A percentile compares a stretch with the other conserved stretches of the same genome.
These are phyloP conservation scores for Apodemia mormo DNA, from an alignment of 2,888 invertebrate species.

Conservation along the genomic window DNA sequence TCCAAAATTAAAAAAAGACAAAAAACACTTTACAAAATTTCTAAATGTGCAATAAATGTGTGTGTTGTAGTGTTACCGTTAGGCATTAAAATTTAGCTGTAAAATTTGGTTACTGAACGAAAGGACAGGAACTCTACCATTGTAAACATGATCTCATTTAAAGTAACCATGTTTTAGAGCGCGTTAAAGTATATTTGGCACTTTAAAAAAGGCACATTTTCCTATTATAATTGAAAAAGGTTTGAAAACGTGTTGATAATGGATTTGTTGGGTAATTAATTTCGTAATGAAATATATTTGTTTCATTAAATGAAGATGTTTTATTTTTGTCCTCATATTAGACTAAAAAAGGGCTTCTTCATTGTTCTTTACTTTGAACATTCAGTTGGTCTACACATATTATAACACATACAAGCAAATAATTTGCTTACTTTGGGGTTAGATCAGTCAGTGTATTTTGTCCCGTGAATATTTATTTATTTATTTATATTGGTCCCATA, in stretches of 20 bases:
- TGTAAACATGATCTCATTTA: slow-evolving; percentile 35
- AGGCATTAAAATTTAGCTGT: slow-evolving; percentile 73
- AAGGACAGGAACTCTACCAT: slow-evolving; percentile 36
- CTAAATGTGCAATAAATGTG: slow-evolving; percentile 83
- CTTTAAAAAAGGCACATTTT: slow-evolving; percentile 80
- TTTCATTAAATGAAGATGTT: slow-evolving; percentile 70
- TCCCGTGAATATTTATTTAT: too few species aligned
- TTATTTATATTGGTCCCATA: too few species aligned
- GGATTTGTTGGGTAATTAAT: slow-evolving; percentile 83
- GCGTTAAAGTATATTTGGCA: slow-evolving; percentile 78
- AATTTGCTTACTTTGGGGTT: too few species aligned
- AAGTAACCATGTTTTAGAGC: slow-evolving; percentile 40
- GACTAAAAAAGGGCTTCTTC: too few species aligned
- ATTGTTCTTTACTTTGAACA: too few species aligned
- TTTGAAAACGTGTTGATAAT: slow-evolving; percentile 81
- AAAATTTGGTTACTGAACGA: slow-evolving; percentile 51
- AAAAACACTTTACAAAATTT: slow-evolving; percentile 80
- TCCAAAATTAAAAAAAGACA: slow-evolving; percentile 79
- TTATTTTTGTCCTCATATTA: slow-evolving; percentile 46
- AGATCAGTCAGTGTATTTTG: too few species aligned
- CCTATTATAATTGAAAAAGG: slow-evolving; percentile 78
- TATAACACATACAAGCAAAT: too few species aligned
- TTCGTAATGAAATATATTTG: slow-evolving; percentile 83
- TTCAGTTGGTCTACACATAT: too few species aligned
- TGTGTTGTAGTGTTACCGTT: slow-evolving; percentile 82